These are phyloP conservation scores for Orussus abietinus DNA, from an alignment of 1,140 invertebrate genomes.

Conservation along the genomic window DNA sequence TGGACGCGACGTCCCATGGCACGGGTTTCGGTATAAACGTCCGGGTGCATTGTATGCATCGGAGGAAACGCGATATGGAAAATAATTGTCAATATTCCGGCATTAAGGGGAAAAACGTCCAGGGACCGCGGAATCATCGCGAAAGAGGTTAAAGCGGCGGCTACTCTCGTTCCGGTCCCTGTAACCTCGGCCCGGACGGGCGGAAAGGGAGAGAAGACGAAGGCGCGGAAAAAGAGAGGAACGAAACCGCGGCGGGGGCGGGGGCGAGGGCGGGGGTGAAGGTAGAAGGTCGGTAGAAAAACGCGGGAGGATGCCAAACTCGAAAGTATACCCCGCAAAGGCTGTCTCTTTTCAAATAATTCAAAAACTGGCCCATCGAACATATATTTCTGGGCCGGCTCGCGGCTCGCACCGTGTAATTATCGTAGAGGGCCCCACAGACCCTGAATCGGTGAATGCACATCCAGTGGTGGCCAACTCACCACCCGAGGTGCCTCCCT, in stretches of 20 bases:
- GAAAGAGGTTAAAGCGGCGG: too few species aligned
- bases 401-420: conserved; percentile 51
- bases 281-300: conserved; percentile 22
- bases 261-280: conserved; percentile 6
- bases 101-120: too few species aligned
- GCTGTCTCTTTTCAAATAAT: conserved; percentile 56
- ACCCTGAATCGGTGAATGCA: conserved; percentile 45
- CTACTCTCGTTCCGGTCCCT: too few species aligned
- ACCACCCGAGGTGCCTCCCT: too few species aligned
- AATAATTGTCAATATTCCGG: too few species aligned
- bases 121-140: too few species aligned
- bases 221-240: conserved; percentile 11
- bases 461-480: conserved; percentile 47
- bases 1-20: too few species aligned
- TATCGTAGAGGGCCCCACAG: conserved; percentile 47
- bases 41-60: too few species aligned
- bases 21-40: too few species aligned
- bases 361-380: conserved; percentile 54
- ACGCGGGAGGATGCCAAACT: conserved; percentile 43
- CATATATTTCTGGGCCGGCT: conserved; percentile 51
- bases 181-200: conserved; percentile 21
- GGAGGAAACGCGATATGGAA: too few species aligned
- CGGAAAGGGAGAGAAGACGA: not conserved
- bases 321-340: conserved; percentile 32
- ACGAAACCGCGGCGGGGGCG: conserved; percentile 13